phyloP scores from a whole-genome alignment of 2,888 invertebrate genomes.

The Stenotaenia linearis region DNA sequence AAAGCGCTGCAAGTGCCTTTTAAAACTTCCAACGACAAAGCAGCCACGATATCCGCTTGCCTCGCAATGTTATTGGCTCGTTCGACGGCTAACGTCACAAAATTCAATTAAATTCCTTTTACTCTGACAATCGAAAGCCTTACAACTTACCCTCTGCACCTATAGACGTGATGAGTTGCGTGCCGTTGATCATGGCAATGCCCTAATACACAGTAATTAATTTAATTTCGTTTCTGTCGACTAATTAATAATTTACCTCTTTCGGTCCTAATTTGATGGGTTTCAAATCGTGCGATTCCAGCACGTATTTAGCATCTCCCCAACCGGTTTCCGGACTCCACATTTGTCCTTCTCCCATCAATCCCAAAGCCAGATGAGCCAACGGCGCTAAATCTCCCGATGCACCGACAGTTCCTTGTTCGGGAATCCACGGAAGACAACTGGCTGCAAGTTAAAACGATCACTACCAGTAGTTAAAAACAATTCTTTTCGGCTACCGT shows the following conservation, averaged over 20 bases:
- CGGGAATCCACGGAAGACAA: conserved; percentile 61
- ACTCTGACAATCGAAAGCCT: too few species aligned
- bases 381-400: conserved; percentile 62
- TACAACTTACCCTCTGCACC: conserved; percentile 57
- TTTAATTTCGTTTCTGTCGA: neutral
- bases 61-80: conserved; percentile 55
- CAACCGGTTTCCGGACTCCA: conserved; percentile 61
- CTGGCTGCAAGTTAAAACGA: conserved; percentile 50
- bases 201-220: conserved; percentile 46
- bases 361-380: conserved; percentile 59
- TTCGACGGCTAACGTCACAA: conserved; percentile 59
- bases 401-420: conserved; percentile 64
- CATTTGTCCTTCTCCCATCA: conserved; percentile 63
- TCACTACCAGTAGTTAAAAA: neutral
- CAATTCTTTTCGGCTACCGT: conserved; percentile 50
- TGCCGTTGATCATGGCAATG: conserved; percentile 61
- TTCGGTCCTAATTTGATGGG: conserved; percentile 57
- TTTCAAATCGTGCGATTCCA: conserved; percentile 55
- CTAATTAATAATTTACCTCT: conserved; percentile 49
- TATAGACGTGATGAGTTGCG: conserved; percentile 60
- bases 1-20: conserved; percentile 61
- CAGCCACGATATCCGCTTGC: conserved; percentile 61
- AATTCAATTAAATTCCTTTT: neutral
- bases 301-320: conserved; percentile 56
- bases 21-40: conserved; percentile 59